A percentile compares a stretch with the other conserved stretches of the same genome.
phyloP scores from a whole-genome alignment of 1,140 invertebrate genomes.

The Bradynema listronoti region DNA sequence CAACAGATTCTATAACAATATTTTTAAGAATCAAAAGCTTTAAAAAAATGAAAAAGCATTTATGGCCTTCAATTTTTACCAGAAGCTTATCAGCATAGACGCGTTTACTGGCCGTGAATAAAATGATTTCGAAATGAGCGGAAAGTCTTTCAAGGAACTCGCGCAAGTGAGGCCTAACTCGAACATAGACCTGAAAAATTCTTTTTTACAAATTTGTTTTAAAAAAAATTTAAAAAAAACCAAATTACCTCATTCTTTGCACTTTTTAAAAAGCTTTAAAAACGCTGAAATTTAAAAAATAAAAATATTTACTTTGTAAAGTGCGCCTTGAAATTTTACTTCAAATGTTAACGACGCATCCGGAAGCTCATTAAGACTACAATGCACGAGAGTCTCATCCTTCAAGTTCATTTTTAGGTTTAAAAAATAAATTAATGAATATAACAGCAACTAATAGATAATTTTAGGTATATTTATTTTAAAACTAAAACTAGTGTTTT shows the following conservation, averaged over 20 bases:
- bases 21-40: background rate
- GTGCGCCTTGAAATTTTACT: slow-evolving; percentile 79
- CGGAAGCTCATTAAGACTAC: slow-evolving; percentile 79
- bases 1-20: slow-evolving; percentile 67
- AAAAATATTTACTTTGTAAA: slow-evolving; percentile 66
- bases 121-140: slow-evolving; percentile 81
- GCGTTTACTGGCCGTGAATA: slow-evolving; percentile 90
- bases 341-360: slow-evolving; percentile 88
- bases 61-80: slow-evolving; percentile 22
- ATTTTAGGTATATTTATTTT: no score
- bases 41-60: slow-evolving; percentile 4
- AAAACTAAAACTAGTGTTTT: no score
- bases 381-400: slow-evolving; percentile 93
- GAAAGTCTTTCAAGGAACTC: slow-evolving; percentile 87
- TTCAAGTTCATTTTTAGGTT: slow-evolving; percentile 44
- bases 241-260: background rate
- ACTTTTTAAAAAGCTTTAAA: background rate
- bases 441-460: no score
- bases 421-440: slow-evolving; percentile 4
- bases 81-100: slow-evolving; percentile 90
- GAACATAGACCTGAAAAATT: slow-evolving; percentile 70
- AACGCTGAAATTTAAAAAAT: slow-evolving; percentile 9
- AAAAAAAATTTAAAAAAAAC: background rate
- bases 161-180: slow-evolving; percentile 79
- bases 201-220: background rate